Percentiles rank a stretch among this genome's conserved stretches.
Evolutionary conservation across 2,797 vertebrate genomes (phyloP).

Genomic region (Podarcis siculus): DNA sequence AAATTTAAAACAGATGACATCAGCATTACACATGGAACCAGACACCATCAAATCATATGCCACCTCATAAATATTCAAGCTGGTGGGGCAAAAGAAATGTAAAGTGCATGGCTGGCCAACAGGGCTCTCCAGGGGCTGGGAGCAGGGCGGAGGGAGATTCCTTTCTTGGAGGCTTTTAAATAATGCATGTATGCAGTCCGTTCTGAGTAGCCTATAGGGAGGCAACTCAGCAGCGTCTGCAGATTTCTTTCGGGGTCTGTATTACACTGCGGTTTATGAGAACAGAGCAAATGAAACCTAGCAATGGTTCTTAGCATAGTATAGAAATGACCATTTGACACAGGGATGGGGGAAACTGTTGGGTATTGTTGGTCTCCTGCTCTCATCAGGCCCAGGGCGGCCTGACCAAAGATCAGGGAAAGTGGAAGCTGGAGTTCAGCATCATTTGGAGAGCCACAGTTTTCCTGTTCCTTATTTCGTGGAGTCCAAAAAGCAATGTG

Average conservation of each 20-base stretch:
- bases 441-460: too few relatives aligned
- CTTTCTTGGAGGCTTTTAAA: constrained; percentile 48
- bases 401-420: too few relatives aligned
- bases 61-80: constrained; percentile 73
- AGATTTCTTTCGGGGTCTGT: constrained; percentile 29
- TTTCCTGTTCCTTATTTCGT: too few relatives aligned
- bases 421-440: too few relatives aligned
- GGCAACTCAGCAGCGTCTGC: neutral
- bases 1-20: constrained; percentile 77
- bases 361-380: too few relatives aligned
- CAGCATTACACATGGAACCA: constrained; percentile 72
- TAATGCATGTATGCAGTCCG: neutral
- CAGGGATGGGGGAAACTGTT: too few relatives aligned
- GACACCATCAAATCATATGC: constrained; percentile 70
- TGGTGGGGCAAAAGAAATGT: constrained; percentile 67
- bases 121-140: constrained; percentile 24
- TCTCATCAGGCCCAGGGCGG: too few relatives aligned
- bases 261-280: neutral
- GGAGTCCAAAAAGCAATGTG: neutral
- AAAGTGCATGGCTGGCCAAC: constrained; percentile 57
- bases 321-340: neutral
- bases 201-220: constrained; percentile 21
- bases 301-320: neutral
- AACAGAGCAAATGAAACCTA: neutral
- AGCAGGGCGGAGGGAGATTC: neutral